These are phyloP conservation scores for Cladorhizidae sp. DNA, from an alignment of 37 sponge, comb jelly and placozoan species.

Conservation along the genomic window DNA sequence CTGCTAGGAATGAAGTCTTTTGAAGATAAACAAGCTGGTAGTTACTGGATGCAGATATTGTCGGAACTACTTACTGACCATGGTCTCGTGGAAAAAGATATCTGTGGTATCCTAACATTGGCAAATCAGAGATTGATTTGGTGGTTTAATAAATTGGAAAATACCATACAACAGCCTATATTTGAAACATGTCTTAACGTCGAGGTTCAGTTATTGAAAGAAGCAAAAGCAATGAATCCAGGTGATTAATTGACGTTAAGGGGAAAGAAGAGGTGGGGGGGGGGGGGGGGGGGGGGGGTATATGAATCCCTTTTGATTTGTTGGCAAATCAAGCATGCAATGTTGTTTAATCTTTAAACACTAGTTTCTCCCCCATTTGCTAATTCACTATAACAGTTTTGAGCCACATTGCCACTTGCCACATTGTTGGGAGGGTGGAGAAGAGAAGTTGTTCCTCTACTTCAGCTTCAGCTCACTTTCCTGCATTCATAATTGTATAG, in stretches of 20 bases:
- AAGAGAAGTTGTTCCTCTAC: too few species aligned
- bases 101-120: not conserved
- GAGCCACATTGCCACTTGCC: too few species aligned
- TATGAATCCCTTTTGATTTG: not conserved
- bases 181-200: not conserved
- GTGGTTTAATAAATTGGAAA: not conserved
- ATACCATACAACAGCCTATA: not conserved
- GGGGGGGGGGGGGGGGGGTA: not conserved
- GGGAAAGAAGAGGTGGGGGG: too few species aligned
- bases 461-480: too few species aligned
- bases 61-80: not conserved
- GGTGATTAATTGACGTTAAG: too few species aligned
- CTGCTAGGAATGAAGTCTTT: slow-evolving; percentile 23
- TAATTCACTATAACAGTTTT: too few species aligned
- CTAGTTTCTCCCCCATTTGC: too few species aligned
- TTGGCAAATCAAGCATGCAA: not conserved
- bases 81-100: not conserved
- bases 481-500: too few species aligned
- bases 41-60: slow-evolving; percentile 26
- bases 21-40: slow-evolving; percentile 16
- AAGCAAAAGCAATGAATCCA: slow-evolving; percentile 1
- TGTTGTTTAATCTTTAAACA: too few species aligned
- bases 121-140: not conserved
- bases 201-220: not conserved
- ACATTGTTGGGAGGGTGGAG: too few species aligned